These are phyloP conservation scores for Suillia variegata DNA, from an alignment of 2,888 invertebrate species.

Conservation along the genomic window DNA sequence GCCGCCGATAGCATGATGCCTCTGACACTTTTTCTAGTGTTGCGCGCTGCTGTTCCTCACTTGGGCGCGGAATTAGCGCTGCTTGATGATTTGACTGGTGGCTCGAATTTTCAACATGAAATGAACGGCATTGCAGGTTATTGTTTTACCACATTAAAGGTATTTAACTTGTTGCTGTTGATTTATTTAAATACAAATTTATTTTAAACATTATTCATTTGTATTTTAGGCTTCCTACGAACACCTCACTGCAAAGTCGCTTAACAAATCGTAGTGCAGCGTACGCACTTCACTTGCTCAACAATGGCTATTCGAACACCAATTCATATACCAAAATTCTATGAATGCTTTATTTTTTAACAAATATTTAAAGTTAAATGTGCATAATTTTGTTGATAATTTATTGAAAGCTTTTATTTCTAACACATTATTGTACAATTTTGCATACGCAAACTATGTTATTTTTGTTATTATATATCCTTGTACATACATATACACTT, in stretches of 20 bases:
- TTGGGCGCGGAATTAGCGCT: conserved; percentile 60
- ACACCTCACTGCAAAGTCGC: conserved; percentile 48
- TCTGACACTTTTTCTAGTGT: conserved; percentile 55
- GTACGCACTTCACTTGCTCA: background rate
- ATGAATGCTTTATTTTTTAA: too few relatives aligned
- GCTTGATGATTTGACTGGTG: conserved; percentile 58
- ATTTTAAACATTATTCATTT: background rate
- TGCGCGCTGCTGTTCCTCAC: conserved; percentile 59
- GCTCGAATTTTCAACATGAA: conserved; percentile 57
- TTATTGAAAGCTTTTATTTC: too few relatives aligned
- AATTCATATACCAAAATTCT: too few relatives aligned
- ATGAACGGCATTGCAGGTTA: conserved; percentile 60
- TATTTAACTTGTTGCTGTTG: conserved; percentile 15
- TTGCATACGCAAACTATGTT: too few relatives aligned
- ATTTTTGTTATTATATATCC: too few relatives aligned
- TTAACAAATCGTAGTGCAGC: conserved; percentile 37
- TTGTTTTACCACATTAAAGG: conserved; percentile 60
- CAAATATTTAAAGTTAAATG: too few relatives aligned
- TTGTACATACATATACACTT: too few relatives aligned
- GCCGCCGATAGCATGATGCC: conserved; percentile 60
- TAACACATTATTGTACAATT: too few relatives aligned
- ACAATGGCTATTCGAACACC: too few relatives aligned
- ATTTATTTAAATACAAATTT: background rate
- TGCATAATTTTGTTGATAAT: too few relatives aligned
- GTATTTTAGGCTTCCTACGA: conserved; percentile 51